Conservation (phyloP, 1,140 invertebrate species). For the Planococcus citri region DNA sequence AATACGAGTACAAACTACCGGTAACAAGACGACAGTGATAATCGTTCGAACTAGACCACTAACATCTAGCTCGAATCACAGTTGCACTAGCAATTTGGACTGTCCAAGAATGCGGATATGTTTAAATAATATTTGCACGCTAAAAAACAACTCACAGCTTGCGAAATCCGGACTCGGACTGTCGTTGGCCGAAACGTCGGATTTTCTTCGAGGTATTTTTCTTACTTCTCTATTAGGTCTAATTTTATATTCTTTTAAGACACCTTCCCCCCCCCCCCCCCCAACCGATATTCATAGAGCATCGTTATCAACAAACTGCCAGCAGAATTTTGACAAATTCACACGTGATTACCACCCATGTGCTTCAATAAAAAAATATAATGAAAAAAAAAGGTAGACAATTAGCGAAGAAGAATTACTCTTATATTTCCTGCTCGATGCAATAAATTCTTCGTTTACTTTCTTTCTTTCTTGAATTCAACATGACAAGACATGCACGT, state of each 20-base stretch:
- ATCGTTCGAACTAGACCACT: not conserved
- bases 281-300: no score
- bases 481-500: not conserved
- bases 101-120: not conserved
- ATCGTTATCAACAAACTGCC: not conserved
- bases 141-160: constrained; percentile 3
- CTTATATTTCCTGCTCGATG: not conserved
- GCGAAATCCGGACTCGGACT: not conserved
- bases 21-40: not conserved
- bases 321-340: not conserved
- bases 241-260: not conserved
- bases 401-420: not conserved
- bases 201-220: constrained; percentile 14
- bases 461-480: not conserved
- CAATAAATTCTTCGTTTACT: not conserved
- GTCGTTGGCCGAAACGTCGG: not conserved
- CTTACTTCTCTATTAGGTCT: not conserved
- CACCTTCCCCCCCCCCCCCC: no score
- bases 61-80: not conserved
- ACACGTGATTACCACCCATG: not conserved
- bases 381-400: not conserved
- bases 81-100: not conserved
- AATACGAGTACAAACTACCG: not conserved
- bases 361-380: no score
- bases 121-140: constrained; percentile 13